Base-by-base conservation (phyloP, 2,888 invertebrate genomes). In the Latrodectus elegans region DNA sequence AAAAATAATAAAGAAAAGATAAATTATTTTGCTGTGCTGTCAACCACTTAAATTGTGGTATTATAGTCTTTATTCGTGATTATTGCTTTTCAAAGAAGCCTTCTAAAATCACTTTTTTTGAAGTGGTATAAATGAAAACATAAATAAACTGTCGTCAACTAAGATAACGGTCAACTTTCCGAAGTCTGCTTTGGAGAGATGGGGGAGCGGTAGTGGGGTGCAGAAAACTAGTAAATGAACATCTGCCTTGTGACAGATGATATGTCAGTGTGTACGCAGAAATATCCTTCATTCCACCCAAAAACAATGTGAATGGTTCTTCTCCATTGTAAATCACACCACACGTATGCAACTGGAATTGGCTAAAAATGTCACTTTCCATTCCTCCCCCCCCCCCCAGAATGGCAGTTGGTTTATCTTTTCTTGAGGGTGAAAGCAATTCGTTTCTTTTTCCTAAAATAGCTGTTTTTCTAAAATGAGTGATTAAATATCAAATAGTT, bases 231-330 rank as follows among this genome's bases (percentile, higher is more conserved):
- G 53, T 72, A 73, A 81, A 26, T 22, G 15, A 81, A 68, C 82
- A 82, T 82, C 82, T 82, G 82, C 82, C 22, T 4, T n/a, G 15
- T 75, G 82, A 75, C 70, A 82, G 82, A 82, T 49, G 75, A 82
- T 75, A 82, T n/a, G 38, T 82, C 81, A 79, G 38, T 52, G 64
- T 22, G 26, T 65, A 14, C 38, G 75, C 60, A 49, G 70, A 75
- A 15, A 49, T 60, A 75, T 75, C 75, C 49, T 53, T 67, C 53
- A 73, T 81, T 38, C 65, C 74, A 75, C 38, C 51, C n/a, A 70
- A 53, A 82, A 82, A 82, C 71, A 74, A 82, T 75, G 68, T 51
- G 49, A 52, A 64, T 15, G 71, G 72, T 26, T 60, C 52, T 51
- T 53, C 17, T 68, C 68, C 75, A 82, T 82, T 75, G 75, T 82